Evolutionary conservation across 2,888 invertebrate species (phyloP).

Genomic region (Nesidiocoris tenuis): DNA sequence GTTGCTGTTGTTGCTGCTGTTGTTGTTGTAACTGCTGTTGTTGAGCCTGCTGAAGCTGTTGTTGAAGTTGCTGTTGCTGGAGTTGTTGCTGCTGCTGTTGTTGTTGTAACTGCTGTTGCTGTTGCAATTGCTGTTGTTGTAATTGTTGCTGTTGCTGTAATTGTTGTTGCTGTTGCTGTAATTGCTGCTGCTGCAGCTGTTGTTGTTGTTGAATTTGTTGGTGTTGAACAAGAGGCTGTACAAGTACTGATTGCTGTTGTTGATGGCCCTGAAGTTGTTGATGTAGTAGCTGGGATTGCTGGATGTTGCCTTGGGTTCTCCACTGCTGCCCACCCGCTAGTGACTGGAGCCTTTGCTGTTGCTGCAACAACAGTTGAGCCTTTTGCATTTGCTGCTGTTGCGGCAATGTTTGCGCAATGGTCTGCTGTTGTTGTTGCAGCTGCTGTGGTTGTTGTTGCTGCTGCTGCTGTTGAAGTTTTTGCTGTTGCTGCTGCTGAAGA

Average conservation of each 20-base stretch:
- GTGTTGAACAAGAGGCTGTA: slow-evolving; percentile 53
- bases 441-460: slow-evolving; percentile 54
- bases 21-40: slow-evolving; percentile 50
- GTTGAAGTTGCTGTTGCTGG: slow-evolving; percentile 56
- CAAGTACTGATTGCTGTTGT: slow-evolving; percentile 51
- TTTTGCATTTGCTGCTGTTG: slow-evolving; percentile 56
- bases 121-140: slow-evolving; percentile 51
- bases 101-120: slow-evolving; percentile 49
- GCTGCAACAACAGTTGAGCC: slow-evolving; percentile 48
- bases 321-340: slow-evolving; percentile 51
- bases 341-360: slow-evolving; percentile 53
- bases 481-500: slow-evolving; percentile 52
- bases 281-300: slow-evolving; percentile 52
- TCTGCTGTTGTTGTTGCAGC: slow-evolving; percentile 53
- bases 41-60: slow-evolving; percentile 51
- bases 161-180: slow-evolving; percentile 57
- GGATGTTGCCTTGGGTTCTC: slow-evolving; percentile 54
- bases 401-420: slow-evolving; percentile 52
- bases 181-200: slow-evolving; percentile 52
- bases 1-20: slow-evolving; percentile 54
- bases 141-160: slow-evolving; percentile 54
- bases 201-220: slow-evolving; percentile 55
- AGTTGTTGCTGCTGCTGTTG: slow-evolving; percentile 51
- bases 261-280: slow-evolving; percentile 54
- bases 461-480: slow-evolving; percentile 53